Evolutionary conservation across 1,140 invertebrate species (phyloP).

Genomic region (Phymorhynchus buccinoides): DNA sequence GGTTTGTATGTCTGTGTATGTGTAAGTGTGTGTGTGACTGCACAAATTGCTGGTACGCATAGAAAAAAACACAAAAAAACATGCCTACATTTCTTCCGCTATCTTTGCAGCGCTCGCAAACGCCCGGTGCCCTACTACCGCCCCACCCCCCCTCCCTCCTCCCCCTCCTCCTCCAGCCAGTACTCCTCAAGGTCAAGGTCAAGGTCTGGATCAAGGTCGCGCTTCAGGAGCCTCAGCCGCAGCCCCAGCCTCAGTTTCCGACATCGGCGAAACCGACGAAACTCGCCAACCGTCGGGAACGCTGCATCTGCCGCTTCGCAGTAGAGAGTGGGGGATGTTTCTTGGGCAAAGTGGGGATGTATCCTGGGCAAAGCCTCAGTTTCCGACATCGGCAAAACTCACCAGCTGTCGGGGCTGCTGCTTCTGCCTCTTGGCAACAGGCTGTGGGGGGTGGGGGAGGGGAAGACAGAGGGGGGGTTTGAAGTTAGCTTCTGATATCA

Average conservation of each 20-base stretch:
- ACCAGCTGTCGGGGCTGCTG: not conserved
- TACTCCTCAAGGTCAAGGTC: constrained; percentile 43
- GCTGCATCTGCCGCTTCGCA: not conserved
- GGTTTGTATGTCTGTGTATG: not conserved
- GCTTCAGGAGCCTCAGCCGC: constrained; percentile 47
- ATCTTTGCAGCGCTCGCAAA: constrained; percentile 88
- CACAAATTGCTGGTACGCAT: too few species aligned
- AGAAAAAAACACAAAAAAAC: too few species aligned
- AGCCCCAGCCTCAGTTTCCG: constrained; percentile 40
- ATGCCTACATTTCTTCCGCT: too few species aligned
- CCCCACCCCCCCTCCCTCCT: constrained; percentile 82
- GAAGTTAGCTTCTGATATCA: too few species aligned
- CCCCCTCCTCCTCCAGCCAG: constrained; percentile 74
- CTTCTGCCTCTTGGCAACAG: not conserved
- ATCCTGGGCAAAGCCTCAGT: too few species aligned
- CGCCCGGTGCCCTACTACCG: constrained; percentile 91
- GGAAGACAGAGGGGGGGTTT: too few species aligned
- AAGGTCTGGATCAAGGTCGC: constrained; percentile 38
- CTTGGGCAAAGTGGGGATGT: too few species aligned
- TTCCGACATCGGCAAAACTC: constrained; percentile 20
- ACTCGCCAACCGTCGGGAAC: not conserved
- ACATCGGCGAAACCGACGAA: constrained; percentile 28
- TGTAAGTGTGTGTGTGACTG: not conserved
- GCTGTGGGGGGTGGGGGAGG: too few species aligned
- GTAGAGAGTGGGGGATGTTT: too few species aligned